A percentile compares a stretch with the other conserved stretches of the same genome.
Evolutionary conservation across 1,140 invertebrate genomes (phyloP).

Genomic region (Nilaparvata lugens): DNA sequence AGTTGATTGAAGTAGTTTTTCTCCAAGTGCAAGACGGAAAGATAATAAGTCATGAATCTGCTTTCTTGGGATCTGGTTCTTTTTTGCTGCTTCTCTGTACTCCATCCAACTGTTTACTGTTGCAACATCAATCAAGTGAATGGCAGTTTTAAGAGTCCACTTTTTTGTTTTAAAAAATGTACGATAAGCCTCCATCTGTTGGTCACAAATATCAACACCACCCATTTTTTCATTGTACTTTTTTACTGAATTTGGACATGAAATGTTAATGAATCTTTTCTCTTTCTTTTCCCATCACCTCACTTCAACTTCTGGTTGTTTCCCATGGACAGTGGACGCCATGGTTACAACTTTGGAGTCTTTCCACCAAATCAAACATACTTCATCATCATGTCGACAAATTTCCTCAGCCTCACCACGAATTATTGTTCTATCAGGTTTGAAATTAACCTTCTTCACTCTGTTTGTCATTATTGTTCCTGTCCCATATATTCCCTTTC

Average conservation of each 20-base stretch:
- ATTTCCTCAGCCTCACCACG: not conserved
- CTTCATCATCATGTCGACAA: slow-evolving; percentile 8
- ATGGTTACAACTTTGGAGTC: slow-evolving; percentile 13
- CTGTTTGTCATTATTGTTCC: slow-evolving; percentile 11
- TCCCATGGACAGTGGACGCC: slow-evolving; percentile 15
- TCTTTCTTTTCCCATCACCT: slow-evolving; percentile 29
- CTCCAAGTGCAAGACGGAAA: not conserved
- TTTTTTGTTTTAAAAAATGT: slow-evolving; percentile 28
- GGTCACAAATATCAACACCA: slow-evolving; percentile 30
- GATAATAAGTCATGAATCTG: not conserved
- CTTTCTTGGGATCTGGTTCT: slow-evolving; percentile 3
- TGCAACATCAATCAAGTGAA: slow-evolving; percentile 28
- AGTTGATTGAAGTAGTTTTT: not conserved
- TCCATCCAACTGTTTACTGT: slow-evolving; percentile 30
- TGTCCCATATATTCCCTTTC: slow-evolving; percentile 1
- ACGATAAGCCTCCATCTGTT: slow-evolving; percentile 25
- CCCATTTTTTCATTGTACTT: slow-evolving; percentile 32
- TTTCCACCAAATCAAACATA: slow-evolving; percentile 5
- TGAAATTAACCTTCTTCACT: slow-evolving; percentile 4
- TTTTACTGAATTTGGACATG: slow-evolving; percentile 25
- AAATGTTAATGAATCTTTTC: slow-evolving; percentile 26
- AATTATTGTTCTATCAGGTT: not conserved
- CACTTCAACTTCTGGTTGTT: slow-evolving; percentile 15
- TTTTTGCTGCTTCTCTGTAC: not conserved
- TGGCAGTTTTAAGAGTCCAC: slow-evolving; percentile 29